A percentile compares a stretch with the other conserved stretches of the same genome.
These are phyloP conservation scores for Sebastes iracundus DNA, from an alignment of 2,797 vertebrate genomes.

Conservation along the genomic window DNA sequence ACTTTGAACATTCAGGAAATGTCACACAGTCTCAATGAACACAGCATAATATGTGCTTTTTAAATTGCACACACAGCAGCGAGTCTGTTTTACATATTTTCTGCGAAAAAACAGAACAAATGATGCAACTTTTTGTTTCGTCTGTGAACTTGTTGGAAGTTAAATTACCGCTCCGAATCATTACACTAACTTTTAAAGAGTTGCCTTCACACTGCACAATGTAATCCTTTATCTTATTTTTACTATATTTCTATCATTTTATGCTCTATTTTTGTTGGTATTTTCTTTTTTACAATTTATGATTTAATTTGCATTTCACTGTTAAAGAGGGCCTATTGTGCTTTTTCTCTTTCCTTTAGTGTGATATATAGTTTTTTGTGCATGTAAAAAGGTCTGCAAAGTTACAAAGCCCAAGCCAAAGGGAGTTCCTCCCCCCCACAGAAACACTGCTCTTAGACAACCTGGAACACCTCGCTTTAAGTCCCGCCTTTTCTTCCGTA, in stretches of 20 bases:
- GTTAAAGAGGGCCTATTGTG: too few relatives aligned
- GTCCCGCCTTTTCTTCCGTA: too few relatives aligned
- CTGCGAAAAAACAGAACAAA: background rate
- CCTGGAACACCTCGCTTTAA: too few relatives aligned
- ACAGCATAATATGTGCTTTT: background rate
- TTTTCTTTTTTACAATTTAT: background rate
- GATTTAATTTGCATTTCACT: background rate
- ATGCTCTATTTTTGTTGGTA: too few relatives aligned
- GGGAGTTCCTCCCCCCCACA: too few relatives aligned
- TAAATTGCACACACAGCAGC: background rate
- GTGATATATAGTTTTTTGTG: too few relatives aligned
- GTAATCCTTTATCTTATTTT: background rate
- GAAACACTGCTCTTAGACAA: too few relatives aligned
- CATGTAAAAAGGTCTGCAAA: too few relatives aligned
- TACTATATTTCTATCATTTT: background rate
- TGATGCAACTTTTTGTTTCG: background rate
- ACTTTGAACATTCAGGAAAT: conserved; percentile 24
- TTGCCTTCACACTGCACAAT: background rate
- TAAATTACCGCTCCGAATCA: background rate
- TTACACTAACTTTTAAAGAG: background rate
- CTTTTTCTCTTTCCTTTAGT: too few relatives aligned
- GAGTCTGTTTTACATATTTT: background rate
- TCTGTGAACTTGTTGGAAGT: background rate
- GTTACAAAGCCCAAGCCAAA: too few relatives aligned
- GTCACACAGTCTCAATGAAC: background rate